Base-by-base conservation (phyloP, 2,797 vertebrate species). In the Sparus aurata region DNA sequence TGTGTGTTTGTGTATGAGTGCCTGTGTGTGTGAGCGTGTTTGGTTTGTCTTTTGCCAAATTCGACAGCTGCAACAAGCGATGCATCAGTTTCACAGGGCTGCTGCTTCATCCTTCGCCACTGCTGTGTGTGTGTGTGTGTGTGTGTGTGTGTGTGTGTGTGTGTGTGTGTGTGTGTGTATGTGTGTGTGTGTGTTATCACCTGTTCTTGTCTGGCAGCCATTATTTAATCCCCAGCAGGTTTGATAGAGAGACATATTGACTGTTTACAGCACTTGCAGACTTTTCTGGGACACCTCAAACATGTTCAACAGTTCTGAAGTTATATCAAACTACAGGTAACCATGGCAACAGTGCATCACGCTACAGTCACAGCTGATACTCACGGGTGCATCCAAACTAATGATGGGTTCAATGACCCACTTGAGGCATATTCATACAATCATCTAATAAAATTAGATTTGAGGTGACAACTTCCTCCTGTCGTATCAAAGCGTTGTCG, bases 31-130 rank as follows among this genome's bases (percentile, higher is more conserved):
- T 73, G 49, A 68, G 22, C 52, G 16, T 18, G 22, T 53, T 27
- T 64, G 8, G 25, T 45, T 18, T 53, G 50, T 53, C 12, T 62
- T 30, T 23, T 77, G 65, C 69, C 65, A 69, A 69, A 47, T 27
- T 49, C 25, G 5, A 73, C 75, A 82, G 75, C 80, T 82, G 64
- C 64, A 73, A 61, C 27, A 49, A 54, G 54, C 15, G 12, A 70
- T 30, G 58, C 50, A 41, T 73, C 53, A 58, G 38, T n/a, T 71
- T 73, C 34, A 67, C 16, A 13, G 38, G 13, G 23, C 55, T 62
- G 62, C 67, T 59, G 30, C 67, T 66, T 16, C 30, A 17, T 30
- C 45, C n/a, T 12, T 11, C 3, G 58, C 38, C 8, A 4, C 18
- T n/a, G 17, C 15, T 47, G 71, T 55, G 34, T 11, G 46, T 67